phyloP scores from a whole-genome alignment of 2,113 vertebrate genomes.

The Nothocercus nigrocapillus region DNA sequence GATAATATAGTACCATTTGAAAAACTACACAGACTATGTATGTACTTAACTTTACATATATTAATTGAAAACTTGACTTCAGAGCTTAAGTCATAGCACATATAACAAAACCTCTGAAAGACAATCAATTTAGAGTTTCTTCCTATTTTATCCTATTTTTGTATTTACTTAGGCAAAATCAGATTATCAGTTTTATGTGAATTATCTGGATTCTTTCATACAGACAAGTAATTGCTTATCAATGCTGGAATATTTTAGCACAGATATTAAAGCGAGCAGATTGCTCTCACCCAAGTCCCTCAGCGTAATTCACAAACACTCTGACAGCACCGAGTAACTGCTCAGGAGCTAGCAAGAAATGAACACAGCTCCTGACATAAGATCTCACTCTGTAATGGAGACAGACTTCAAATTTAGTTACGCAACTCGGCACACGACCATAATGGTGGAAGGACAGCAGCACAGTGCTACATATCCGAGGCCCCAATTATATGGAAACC shows the following conservation, averaged over 20 bases:
- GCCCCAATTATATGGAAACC: not conserved
- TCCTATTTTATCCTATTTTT: not conserved
- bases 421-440: not conserved
- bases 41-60: not conserved
- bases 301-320: not conserved
- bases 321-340: not conserved
- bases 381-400: not conserved
- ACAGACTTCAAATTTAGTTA: not conserved
- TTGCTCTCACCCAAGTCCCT: not conserved
- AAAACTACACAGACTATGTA: not conserved
- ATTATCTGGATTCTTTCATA: not conserved
- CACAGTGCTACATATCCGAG: not conserved
- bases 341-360: not conserved
- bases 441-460: not conserved
- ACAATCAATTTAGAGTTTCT: not conserved
- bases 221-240: not conserved
- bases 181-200: not conserved
- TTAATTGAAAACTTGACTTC: not conserved
- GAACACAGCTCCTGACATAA: constrained; percentile 13
- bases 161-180: not conserved
- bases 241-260: not conserved
- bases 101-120: not conserved
- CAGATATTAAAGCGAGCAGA: not conserved
- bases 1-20: not conserved
- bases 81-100: not conserved